Evolutionary conservation across 2,888 invertebrate species (phyloP).

Genomic region (Tetragonisca angustula): DNA sequence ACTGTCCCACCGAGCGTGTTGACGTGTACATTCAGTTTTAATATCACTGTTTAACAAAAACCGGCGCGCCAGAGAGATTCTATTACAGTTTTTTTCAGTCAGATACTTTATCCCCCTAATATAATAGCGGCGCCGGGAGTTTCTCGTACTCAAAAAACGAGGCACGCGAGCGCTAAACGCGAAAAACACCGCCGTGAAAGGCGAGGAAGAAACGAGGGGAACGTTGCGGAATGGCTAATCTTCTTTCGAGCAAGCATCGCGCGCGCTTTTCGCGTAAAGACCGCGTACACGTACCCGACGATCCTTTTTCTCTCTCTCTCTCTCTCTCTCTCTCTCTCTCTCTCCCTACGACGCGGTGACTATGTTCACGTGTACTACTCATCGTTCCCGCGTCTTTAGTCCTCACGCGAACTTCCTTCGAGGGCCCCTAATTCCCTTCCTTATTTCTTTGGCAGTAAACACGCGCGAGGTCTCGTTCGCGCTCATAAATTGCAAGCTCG

Average conservation of each 20-base stretch:
- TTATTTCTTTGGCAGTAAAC: constrained; percentile 69
- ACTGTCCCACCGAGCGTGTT: background rate
- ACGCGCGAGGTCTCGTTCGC: constrained; percentile 64
- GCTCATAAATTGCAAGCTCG: constrained; percentile 66
- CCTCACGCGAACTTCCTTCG: constrained; percentile 34
- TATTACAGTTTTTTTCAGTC: constrained; percentile 7
- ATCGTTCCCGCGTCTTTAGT: constrained; percentile 33
- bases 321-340: background rate
- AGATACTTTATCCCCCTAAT: constrained; percentile 21
- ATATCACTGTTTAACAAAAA: constrained; percentile 22
- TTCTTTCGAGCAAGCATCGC: constrained; percentile 30
- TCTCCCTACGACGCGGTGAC: constrained; percentile 10
- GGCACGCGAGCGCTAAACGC: background rate
- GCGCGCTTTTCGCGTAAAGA: constrained; percentile 27
- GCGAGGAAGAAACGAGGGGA: constrained; percentile 1
- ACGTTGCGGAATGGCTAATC: constrained; percentile 43
- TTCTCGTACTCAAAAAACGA: background rate
- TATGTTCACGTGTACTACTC: constrained; percentile 26
- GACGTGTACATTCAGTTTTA: constrained; percentile 4
- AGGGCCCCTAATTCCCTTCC: constrained; percentile 61
- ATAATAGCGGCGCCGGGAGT: background rate
- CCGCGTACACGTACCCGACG: constrained; percentile 1
- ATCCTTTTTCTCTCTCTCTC: background rate
- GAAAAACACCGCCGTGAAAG: background rate
- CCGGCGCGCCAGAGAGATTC: background rate